Percentiles rank a stretch among this genome's conserved stretches.
Evolutionary conservation across 2,797 vertebrate species (phyloP).

Genomic region (Coilia nasus): DNA sequence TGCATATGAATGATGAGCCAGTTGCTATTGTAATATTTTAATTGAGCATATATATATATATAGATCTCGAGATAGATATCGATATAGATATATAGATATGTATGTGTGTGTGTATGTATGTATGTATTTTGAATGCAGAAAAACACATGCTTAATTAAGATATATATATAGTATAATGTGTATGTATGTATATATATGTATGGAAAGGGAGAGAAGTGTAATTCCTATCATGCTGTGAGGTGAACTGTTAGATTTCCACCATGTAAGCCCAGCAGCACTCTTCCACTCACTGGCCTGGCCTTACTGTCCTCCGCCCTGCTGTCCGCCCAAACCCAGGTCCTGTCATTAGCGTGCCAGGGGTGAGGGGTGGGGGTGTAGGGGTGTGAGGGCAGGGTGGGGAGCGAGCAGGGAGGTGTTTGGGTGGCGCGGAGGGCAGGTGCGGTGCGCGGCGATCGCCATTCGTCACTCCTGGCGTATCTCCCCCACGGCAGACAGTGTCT

Average conservation of each 20-base stretch:
- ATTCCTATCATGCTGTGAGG: background rate
- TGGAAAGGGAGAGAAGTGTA: slow-evolving; percentile 50
- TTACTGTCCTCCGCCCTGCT: background rate
- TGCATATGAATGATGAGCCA: too few relatives aligned
- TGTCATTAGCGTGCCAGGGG: background rate
- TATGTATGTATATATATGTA: too few relatives aligned
- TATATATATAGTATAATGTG: too few relatives aligned
- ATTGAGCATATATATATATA: too few relatives aligned
- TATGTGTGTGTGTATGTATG: too few relatives aligned
- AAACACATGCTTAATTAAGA: too few relatives aligned
- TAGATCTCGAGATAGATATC: too few relatives aligned
- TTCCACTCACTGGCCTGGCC: background rate
- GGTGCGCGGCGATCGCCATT: slow-evolving; percentile 61
- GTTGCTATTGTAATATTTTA: too few relatives aligned
- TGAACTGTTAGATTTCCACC: background rate
- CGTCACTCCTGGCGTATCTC: slow-evolving; percentile 74
- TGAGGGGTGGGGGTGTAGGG: background rate
- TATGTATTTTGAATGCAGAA: too few relatives aligned
- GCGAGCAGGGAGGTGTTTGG: background rate
- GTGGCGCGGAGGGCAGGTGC: background rate
- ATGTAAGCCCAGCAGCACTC: background rate
- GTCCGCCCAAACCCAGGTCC: background rate
- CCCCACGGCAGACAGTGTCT: slow-evolving; percentile 71
- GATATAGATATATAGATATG: too few relatives aligned
- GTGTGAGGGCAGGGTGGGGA: background rate